Evolutionary conservation across 2,888 invertebrate genomes (phyloP).

Genomic region (Amiota mariae): DNA sequence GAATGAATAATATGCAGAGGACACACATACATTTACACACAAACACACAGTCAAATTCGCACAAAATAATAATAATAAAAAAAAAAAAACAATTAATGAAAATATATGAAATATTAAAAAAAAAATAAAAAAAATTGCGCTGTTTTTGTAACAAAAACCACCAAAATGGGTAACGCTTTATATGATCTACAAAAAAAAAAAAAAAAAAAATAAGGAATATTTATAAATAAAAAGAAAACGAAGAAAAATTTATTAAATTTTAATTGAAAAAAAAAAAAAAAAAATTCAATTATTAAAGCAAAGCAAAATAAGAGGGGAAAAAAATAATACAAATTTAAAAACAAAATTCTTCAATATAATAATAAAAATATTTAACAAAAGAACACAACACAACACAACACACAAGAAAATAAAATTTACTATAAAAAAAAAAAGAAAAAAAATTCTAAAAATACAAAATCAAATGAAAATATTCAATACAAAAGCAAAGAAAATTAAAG

Average conservation of each 20-base stretch:
- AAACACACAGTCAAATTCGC: background rate
- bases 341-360: background rate
- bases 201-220: conserved; percentile 6
- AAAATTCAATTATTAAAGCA: background rate
- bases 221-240: conserved; percentile 38
- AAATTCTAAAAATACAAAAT: background rate
- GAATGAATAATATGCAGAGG: background rate
- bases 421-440: background rate
- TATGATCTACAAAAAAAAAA: conserved; percentile 9
- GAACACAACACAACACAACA: too few species aligned
- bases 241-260: conserved; percentile 30
- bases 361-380: background rate
- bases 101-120: too few species aligned
- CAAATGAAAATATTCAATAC: too few species aligned
- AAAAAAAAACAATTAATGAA: background rate
- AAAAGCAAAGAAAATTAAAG: too few species aligned
- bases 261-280: background rate
- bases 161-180: conserved; percentile 27
- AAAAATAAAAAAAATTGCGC: conserved; percentile 15
- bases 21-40: background rate
- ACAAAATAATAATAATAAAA: too few species aligned
- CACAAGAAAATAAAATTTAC: too few species aligned
- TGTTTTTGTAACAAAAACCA: conserved; percentile 33
- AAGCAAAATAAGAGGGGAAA: background rate
- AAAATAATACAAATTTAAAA: background rate